These are phyloP conservation scores for Ameiurus melas DNA, from an alignment of 2,113 vertebrate genomes.

Conservation along the genomic window DNA sequence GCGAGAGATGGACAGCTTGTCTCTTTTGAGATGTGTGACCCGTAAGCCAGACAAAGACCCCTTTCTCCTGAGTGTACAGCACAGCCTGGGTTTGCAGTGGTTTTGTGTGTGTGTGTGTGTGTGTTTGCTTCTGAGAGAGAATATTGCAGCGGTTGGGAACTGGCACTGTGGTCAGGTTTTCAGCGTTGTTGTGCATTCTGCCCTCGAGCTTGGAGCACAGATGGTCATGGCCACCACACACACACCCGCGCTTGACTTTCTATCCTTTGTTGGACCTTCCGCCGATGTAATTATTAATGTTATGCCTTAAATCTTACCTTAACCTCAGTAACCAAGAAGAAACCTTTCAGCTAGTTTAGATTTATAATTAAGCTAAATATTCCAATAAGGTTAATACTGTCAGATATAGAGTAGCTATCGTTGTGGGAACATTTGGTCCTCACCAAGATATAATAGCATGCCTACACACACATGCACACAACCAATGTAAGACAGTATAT, in stretches of 20 bases:
- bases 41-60: slow-evolving; percentile 29
- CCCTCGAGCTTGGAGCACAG: slow-evolving; percentile 26
- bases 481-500: neutral
- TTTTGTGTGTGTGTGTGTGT: slow-evolving; percentile 5
- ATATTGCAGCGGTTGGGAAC: slow-evolving; percentile 18
- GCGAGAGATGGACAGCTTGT: slow-evolving; percentile 5
- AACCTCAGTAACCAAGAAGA: neutral
- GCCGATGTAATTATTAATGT: neutral
- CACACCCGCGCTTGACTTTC: neutral
- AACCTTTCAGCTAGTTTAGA: neutral
- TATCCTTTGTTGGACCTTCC: neutral
- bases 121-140: neutral
- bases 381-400: neutral
- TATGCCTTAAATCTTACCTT: neutral
- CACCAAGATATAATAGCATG: neutral
- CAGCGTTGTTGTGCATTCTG: slow-evolving; percentile 22
- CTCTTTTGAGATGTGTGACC: slow-evolving; percentile 11
- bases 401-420: neutral
- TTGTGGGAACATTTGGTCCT: neutral
- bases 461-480: neutral
- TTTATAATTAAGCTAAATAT: neutral
- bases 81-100: neutral
- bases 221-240: slow-evolving; percentile 24
- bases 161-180: neutral
- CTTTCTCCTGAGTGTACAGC: slow-evolving; percentile 11